A percentile compares a stretch with the other conserved stretches of the same genome.
Conservation (phyloP, 53 echinoderm and acorn worm genomes). For the Paracentrotus lividus region DNA sequence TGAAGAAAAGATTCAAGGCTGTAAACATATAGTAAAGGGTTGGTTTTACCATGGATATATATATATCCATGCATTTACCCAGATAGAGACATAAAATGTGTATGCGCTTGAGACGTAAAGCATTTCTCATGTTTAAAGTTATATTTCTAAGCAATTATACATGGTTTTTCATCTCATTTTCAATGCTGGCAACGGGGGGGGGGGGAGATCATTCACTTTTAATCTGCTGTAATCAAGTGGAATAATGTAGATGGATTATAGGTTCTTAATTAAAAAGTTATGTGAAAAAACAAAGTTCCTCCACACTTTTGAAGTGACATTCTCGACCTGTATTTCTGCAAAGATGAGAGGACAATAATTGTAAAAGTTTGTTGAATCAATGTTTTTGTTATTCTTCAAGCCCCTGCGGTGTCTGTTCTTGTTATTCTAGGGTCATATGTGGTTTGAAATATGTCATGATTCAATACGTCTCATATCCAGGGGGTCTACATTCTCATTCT, state of each 20-base stretch:
- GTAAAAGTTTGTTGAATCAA: background rate
- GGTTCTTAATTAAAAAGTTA: no score
- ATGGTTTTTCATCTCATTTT: background rate
- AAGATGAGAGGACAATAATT: background rate
- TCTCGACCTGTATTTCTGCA: background rate
- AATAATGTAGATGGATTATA: no score
- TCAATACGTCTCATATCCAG: background rate
- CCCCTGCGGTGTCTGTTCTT: background rate
- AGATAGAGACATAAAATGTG: background rate
- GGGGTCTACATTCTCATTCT: constrained; percentile 23
- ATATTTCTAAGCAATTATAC: background rate
- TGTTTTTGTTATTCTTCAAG: background rate
- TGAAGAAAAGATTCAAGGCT: background rate
- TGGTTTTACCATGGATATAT: background rate
- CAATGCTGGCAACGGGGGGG: background rate
- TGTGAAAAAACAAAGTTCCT: background rate
- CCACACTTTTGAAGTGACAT: background rate
- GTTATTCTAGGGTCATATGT: background rate
- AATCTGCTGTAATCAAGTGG: background rate
- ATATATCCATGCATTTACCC: background rate
- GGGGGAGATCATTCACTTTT: background rate
- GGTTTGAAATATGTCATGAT: constrained; percentile 37
- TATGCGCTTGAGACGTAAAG: background rate
- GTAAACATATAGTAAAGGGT: background rate
- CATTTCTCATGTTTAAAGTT: background rate